A percentile compares a stretch with the other conserved stretches of the same genome.
These are phyloP conservation scores for Dipus sagitta DNA, from an alignment of 2,797 vertebrate genomes.

Conservation along the genomic window DNA sequence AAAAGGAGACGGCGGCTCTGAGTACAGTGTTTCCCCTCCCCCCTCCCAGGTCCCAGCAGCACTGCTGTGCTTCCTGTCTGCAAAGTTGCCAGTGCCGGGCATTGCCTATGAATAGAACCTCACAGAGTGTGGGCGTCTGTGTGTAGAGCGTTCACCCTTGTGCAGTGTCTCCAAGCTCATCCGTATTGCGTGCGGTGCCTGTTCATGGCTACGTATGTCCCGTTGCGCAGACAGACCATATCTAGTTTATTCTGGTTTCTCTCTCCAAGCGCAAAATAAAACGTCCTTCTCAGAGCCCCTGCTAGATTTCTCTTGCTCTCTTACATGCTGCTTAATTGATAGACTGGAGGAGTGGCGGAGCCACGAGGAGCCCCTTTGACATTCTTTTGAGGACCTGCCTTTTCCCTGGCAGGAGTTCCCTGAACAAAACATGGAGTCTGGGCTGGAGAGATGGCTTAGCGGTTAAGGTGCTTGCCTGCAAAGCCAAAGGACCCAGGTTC, in stretches of 20 bases:
- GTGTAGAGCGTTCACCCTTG: not conserved
- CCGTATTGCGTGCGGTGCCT: accelerated
- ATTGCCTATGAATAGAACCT: accelerated
- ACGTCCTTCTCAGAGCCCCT: not conserved
- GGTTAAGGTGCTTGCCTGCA: too few species aligned
- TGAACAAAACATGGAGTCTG: not conserved
- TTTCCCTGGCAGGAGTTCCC: too few species aligned
- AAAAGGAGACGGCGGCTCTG: not conserved
- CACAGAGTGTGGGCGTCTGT: accelerated
- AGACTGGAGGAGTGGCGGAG: too few species aligned
- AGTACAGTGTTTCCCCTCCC: too few species aligned
- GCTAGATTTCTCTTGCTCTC: not conserved
- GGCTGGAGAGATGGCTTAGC: too few species aligned
- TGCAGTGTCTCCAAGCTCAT: accelerated
- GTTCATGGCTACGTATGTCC: not conserved
- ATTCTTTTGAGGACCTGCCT: not conserved
- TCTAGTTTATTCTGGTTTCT: not conserved
- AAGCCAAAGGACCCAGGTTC: too few species aligned
- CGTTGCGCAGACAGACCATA: accelerated
- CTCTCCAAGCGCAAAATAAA: not conserved
- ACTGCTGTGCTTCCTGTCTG: not conserved
- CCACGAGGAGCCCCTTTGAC: accelerated
- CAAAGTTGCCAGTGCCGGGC: not conserved
- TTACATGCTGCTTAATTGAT: not conserved
- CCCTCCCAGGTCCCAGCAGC: not conserved